Evolutionary conservation across 2,888 invertebrate species (phyloP).

Genomic region (Acanthacorydalis orientalis): DNA sequence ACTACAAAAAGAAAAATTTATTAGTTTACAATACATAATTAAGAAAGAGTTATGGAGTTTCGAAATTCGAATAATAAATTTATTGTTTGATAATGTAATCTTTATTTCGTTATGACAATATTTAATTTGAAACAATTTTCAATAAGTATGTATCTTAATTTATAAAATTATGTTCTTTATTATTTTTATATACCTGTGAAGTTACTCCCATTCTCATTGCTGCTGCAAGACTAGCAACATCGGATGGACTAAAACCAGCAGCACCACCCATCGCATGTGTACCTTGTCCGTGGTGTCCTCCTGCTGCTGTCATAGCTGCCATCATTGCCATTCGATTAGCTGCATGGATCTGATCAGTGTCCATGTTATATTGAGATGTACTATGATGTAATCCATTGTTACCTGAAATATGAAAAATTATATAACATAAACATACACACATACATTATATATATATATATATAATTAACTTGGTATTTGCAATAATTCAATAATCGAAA

Average conservation of each 20-base stretch:
- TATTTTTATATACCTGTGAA: slow-evolving; percentile 17
- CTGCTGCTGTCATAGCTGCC: slow-evolving; percentile 41
- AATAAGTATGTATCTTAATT: too few species aligned
- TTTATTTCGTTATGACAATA: too few species aligned
- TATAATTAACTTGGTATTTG: too few species aligned
- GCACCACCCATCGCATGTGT: slow-evolving; percentile 36
- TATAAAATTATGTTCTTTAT: too few species aligned
- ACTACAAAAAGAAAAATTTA: slow-evolving; percentile 15
- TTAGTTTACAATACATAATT: not conserved
- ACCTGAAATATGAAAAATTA: slow-evolving; percentile 14
- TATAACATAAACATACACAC: not conserved
- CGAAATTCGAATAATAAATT: too few species aligned
- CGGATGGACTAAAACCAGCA: slow-evolving; percentile 4
- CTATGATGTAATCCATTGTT: slow-evolving; percentile 37
- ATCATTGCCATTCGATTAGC: slow-evolving; percentile 51
- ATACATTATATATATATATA: too few species aligned
- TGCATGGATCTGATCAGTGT: slow-evolving; percentile 29
- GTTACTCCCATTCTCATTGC: slow-evolving; percentile 49
- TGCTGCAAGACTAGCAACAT: slow-evolving; percentile 48
- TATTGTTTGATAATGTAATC: too few species aligned
- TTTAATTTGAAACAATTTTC: too few species aligned
- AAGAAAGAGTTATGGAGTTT: not conserved
- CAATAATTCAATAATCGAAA: too few species aligned
- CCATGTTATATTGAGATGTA: slow-evolving; percentile 42
- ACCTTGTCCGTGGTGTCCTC: slow-evolving; percentile 33